These are phyloP conservation scores for Acipenser ruthenus DNA, from an alignment of 2,797 vertebrate species.

Conservation along the genomic window DNA sequence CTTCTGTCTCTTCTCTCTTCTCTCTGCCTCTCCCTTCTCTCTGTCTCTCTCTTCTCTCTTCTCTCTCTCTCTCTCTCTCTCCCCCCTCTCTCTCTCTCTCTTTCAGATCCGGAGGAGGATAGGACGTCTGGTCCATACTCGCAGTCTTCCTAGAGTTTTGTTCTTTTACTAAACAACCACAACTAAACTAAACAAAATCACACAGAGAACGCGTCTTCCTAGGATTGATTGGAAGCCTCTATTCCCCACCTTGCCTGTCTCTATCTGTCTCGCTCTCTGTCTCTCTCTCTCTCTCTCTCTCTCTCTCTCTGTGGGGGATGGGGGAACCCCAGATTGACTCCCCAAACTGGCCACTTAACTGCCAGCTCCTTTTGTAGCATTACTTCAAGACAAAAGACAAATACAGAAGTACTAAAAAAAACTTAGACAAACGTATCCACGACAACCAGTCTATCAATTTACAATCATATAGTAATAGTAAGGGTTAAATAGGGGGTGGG, in stretches of 20 bases:
- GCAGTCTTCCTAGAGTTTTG: not conserved
- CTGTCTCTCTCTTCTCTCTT: no score
- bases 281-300: conserved; percentile 57
- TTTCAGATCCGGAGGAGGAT: no score
- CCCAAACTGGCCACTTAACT: conserved; percentile 55
- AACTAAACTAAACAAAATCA: no score
- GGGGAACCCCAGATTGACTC: conserved; percentile 66
- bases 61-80: not conserved
- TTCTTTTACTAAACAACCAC: not conserved
- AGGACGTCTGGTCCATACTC: no score
- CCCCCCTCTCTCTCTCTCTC: not conserved
- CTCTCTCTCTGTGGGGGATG: conserved; percentile 58
- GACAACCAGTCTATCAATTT: not conserved
- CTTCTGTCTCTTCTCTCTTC: not conserved
- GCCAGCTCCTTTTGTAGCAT: conserved; percentile 72
- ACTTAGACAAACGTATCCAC: conserved; percentile 47
- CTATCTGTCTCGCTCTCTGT: not conserved
- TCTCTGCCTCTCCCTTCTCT: no score
- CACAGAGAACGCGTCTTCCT: no score
- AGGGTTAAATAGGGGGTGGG: no score
- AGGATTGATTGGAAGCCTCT: not conserved
- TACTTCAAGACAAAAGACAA: conserved; percentile 87
- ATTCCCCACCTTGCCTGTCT: no score
- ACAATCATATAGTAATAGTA: no score
- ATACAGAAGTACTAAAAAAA: conserved; percentile 77